These are phyloP conservation scores for Dasypolia templi DNA, from an alignment of 2,888 invertebrate species.

Conservation along the genomic window DNA sequence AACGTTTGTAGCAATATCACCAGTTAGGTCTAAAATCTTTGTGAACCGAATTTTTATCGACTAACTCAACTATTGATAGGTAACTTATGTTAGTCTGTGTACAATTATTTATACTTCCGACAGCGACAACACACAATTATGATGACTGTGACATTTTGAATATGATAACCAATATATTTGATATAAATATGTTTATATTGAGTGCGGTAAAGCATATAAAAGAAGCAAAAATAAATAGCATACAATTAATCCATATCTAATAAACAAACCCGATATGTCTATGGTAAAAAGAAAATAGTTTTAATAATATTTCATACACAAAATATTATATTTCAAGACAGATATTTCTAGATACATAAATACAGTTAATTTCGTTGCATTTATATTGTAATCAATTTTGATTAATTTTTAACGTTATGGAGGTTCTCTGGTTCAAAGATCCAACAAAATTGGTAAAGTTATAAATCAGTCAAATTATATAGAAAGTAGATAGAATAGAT, in stretches of 20 bases:
- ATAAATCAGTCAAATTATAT: conserved; percentile 24
- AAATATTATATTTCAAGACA: conserved; percentile 64
- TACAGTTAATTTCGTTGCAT: conserved; percentile 8
- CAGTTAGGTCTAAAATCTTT: conserved; percentile 22
- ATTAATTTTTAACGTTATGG: conserved; percentile 24
- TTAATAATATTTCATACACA: conserved; percentile 62
- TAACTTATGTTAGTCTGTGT: conserved; percentile 35
- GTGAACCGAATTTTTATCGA: conserved; percentile 28
- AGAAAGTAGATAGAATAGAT: conserved; percentile 37
- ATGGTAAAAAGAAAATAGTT: conserved; percentile 67
- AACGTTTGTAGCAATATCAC: conserved; percentile 16
- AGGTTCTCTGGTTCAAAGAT: conserved; percentile 30
- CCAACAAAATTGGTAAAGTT: conserved; percentile 34
- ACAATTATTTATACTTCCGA: conserved; percentile 65
- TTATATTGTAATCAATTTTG: conserved; percentile 31
- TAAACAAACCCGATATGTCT: conserved; percentile 75
- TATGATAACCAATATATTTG: conserved; percentile 67
- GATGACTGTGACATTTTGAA: conserved; percentile 63
- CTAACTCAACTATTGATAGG: conserved; percentile 1
- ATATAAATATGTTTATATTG: conserved; percentile 61
- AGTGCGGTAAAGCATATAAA: conserved; percentile 82
- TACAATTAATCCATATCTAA: conserved; percentile 72
- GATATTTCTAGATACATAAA: conserved; percentile 58
- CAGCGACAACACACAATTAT: conserved; percentile 72
- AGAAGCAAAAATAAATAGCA: conserved; percentile 80